Evolutionary conservation across 2,888 invertebrate species (phyloP).

Genomic region (Hyposoter dolosus): DNA sequence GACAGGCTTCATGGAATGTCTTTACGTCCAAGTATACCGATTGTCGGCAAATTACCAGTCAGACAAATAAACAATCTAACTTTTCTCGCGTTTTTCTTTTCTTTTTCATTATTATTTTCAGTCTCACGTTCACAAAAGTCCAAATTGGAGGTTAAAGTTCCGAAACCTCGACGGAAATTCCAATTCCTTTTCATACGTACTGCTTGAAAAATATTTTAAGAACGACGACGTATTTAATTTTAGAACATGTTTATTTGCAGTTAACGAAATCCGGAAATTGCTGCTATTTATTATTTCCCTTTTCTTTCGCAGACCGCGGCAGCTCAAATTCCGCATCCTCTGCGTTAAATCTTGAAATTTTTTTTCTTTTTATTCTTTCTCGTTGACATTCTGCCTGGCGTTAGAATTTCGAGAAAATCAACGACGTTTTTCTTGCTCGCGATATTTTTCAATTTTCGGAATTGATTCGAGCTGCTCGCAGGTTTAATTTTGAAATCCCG

Average conservation of each 20-base stretch:
- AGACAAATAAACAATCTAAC: constrained; percentile 20
- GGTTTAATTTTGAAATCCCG: too few species aligned
- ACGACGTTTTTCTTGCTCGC: background rate
- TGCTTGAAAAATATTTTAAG: background rate
- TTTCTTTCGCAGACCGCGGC: background rate
- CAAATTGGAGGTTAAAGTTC: constrained; percentile 37
- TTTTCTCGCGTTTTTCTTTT: background rate
- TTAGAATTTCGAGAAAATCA: background rate
- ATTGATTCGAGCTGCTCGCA: too few species aligned
- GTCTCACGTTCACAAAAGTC: background rate
- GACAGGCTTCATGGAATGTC: constrained; percentile 55
- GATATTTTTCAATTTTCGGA: background rate
- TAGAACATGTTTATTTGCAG: constrained; percentile 4
- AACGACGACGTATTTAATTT: background rate
- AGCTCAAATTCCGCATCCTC: background rate
- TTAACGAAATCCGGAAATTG: constrained; percentile 18
- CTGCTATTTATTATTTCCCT: background rate
- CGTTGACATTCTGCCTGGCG: background rate
- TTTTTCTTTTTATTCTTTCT: background rate
- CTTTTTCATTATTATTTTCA: background rate
- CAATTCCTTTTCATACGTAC: background rate
- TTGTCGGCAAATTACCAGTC: constrained; percentile 46
- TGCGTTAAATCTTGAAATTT: background rate
- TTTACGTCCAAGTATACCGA: constrained; percentile 50
- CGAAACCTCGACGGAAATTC: constrained; percentile 6